Evolutionary conservation across 2,113 vertebrate species (phyloP).

Genomic region (Erythrocercus mccallii): DNA sequence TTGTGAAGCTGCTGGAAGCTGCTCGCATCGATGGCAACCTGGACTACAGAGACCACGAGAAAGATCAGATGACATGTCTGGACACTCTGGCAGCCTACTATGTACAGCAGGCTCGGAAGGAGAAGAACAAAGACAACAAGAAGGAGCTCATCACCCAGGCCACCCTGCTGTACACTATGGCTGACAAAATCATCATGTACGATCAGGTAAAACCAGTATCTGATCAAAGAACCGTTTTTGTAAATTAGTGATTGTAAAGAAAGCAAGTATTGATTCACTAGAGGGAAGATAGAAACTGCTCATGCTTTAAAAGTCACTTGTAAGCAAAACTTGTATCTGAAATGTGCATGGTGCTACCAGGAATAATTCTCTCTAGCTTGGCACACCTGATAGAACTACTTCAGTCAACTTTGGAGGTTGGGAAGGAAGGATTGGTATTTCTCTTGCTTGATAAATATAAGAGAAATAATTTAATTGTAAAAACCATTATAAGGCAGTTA

Average conservation of each 20-base stretch:
- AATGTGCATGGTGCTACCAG: background rate
- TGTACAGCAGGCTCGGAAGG: conserved; percentile 96
- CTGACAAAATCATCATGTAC: conserved; percentile 99
- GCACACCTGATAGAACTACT: background rate
- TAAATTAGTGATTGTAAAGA: background rate
- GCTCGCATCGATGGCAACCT: conserved; percentile 98
- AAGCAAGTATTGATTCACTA: background rate
- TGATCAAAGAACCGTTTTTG: background rate
- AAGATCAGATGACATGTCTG: conserved; percentile 98
- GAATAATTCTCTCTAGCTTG: background rate
- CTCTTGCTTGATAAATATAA: background rate
- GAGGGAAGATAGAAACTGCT: background rate
- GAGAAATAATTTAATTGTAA: background rate
- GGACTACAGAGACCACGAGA: conserved; percentile 97
- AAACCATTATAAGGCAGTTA: background rate
- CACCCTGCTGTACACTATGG: conserved; percentile 97
- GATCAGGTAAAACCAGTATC: conserved; percentile 85
- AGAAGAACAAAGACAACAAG: conserved; percentile 99
- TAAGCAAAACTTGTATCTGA: background rate
- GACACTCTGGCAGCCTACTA: conserved; percentile 97
- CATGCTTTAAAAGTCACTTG: background rate
- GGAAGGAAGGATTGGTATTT: background rate
- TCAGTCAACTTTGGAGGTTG: background rate
- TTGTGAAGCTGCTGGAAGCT: conserved; percentile 96
- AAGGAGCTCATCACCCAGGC: conserved; percentile 99